Base-by-base conservation (phyloP, 2,888 invertebrate genomes). In the Drosophila lacicola region DNA sequence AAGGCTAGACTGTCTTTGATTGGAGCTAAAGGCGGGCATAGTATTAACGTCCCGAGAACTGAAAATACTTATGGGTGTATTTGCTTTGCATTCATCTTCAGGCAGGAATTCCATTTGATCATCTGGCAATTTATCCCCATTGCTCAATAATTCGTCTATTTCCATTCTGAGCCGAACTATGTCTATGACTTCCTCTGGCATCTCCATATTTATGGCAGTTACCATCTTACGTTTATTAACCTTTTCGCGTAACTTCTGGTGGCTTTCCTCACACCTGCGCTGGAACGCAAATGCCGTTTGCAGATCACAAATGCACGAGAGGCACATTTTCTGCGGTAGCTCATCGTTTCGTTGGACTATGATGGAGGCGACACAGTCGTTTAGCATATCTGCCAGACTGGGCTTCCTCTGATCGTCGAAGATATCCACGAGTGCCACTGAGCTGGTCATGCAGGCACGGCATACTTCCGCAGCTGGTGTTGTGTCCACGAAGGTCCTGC, bases 241-340 rank as follows among this genome's bases (percentile, higher is more conserved):
- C 11, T 33, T 51, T 4, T 39, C 25, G 9, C 11, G 46, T 1
- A 75, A 41, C 21, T 68, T 6, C 44, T 54, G 36, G 13, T 54
- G 54, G n/a, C 74, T 73, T 11, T 50, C 44, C 29, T 78, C 57
- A 41, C 57, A 75, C 51, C 36, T 73, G 8, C 64, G 60, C 17
- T 61, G 78, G n/a, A 75, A 78, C 45, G 29, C 25, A 51, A 69
- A 75, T 19, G 78, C 78, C 10, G 44, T 25, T 33, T 74, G 56
- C 6, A 47, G 36, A 47, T 78, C 74, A 46, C 57, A 61, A 14
- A 75, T 69, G 60, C 75, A 75, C 2, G 47, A 34, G 0, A 50
- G 17, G n/a, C 74, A 75, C 10, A 75, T 51, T 19, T 72, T 60
- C 25, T 73, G 60, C 0, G 74, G 68, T 4, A 78, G 60, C 14